Evolutionary conservation across 2,113 vertebrate genomes (phyloP), one percentile per base, ranked within the genome.

Genomic region (Aldabrachelys gigantea): DNA sequence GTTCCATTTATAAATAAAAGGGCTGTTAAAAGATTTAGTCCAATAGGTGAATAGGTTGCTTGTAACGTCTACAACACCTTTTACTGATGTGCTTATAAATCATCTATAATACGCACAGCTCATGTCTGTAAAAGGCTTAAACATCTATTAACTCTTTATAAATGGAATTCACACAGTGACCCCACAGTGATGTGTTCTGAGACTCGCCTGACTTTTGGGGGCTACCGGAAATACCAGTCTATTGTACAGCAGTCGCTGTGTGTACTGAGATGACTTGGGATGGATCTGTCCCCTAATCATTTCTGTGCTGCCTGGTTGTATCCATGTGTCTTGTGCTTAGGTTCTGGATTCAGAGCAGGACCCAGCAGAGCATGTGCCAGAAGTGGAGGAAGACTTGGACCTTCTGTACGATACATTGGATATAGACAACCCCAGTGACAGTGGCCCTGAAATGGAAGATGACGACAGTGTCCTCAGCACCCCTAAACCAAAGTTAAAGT

Each of bases 261-360:
- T 80, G 44, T 83, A 11, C n/a, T 53, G 1, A 5, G 54, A 41
- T 44, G 81, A 8, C 4, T 0, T 56, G 22, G 87, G 44, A 65
- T 94, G 1, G 0, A 0, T 65, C 56, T 90, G 82, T 25, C 78
- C 87, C 56, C 57, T 86, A 31, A 52, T 76, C 85, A 62, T 54
- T 41, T 90, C 65, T 79, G 12, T 1, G 0, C 7, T 85, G 25
- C 49, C 8, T 52, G 5, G 27, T 91, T 89, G 84, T 90, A 53
- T 53, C 27, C 41, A 9, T 31, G 19, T 56, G 35, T 89, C 31
- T 41, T 90, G 29, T 2, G 1, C 72, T 2, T 79, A 99, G 99
- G 99, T 99, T 91, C 98, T 99, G 95, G 99, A 99, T 97, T 99
- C 99, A 0, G 99, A 99, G 97, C 99, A 99, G 98, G 99, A 99